phyloP scores from a whole-genome alignment of 2,888 invertebrate species.

The Leptopilina myrica region DNA sequence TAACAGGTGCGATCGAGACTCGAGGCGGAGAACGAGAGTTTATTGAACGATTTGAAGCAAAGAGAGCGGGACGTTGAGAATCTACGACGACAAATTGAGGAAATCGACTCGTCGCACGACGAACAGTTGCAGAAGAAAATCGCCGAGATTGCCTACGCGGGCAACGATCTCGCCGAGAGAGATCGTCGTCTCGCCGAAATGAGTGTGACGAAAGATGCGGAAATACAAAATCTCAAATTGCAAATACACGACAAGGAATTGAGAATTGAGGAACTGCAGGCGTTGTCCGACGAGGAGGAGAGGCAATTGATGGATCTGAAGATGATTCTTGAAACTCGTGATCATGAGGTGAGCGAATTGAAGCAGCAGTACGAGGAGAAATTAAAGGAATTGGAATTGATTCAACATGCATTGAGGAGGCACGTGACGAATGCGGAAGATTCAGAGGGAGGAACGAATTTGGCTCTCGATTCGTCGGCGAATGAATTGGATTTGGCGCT shows the following conservation, averaged over 20 bases:
- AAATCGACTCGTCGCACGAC: slow-evolving; percentile 51
- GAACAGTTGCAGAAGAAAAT: slow-evolving; percentile 59
- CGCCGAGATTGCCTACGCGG: slow-evolving; percentile 56
- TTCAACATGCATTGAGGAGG: slow-evolving; percentile 67
- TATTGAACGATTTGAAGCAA: slow-evolving; percentile 56
- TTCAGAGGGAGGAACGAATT: slow-evolving; percentile 39
- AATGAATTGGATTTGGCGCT: slow-evolving; percentile 87
- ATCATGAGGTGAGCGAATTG: slow-evolving; percentile 84
- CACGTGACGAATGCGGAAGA: slow-evolving; percentile 56
- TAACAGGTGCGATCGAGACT: slow-evolving; percentile 50
- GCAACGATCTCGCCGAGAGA: slow-evolving; percentile 62
- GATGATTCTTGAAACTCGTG: slow-evolving; percentile 83
- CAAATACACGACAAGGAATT: slow-evolving; percentile 78
- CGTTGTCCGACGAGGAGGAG: slow-evolving; percentile 79
- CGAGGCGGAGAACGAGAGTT: slow-evolving; percentile 55
- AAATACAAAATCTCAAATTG: slow-evolving; percentile 85
- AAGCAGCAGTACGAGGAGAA: slow-evolving; percentile 83
- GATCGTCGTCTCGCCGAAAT: slow-evolving; percentile 74
- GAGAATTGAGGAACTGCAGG: slow-evolving; percentile 78
- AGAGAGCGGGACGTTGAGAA: slow-evolving; percentile 63
- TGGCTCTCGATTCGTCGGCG: slow-evolving; percentile 48
- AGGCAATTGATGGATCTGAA: slow-evolving; percentile 80
- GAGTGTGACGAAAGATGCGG: slow-evolving; percentile 82
- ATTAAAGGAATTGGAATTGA: slow-evolving; percentile 80
- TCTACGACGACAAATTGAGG: slow-evolving; percentile 58